A percentile compares a stretch with the other conserved stretches of the same genome.
phyloP scores from a whole-genome alignment of 2,888 invertebrate genomes.

The Hyles lineata region DNA sequence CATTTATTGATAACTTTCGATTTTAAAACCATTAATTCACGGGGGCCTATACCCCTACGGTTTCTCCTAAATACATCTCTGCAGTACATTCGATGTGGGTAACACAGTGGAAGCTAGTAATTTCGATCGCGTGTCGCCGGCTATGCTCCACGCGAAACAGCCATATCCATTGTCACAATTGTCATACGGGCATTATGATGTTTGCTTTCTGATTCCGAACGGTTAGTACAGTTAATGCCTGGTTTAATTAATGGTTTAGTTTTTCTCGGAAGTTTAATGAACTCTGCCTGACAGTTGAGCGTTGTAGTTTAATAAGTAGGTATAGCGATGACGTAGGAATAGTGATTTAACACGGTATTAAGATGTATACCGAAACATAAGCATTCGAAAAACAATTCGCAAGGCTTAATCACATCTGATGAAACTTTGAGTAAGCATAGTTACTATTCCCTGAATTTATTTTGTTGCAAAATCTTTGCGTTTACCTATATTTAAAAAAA shows the following conservation, averaged over 20 bases:
- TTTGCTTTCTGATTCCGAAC: constrained; percentile 18
- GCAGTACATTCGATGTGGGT: neutral
- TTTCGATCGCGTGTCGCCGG: constrained; percentile 32
- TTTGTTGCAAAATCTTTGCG: no score
- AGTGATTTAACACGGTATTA: no score
- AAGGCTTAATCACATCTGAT: no score
- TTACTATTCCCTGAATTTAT: no score
- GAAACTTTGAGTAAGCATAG: no score
- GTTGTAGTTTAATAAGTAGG: neutral
- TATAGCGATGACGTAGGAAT: no score
- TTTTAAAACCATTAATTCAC: neutral
- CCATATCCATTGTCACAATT: constrained; percentile 27
- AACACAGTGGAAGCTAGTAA: constrained; percentile 37
- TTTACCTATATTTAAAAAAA: no score
- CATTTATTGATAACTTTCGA: no score
- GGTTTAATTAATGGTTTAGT: constrained; percentile 1
- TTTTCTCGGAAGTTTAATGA: constrained; percentile 8
- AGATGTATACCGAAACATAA: no score
- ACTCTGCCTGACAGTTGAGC: neutral
- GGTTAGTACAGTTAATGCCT: constrained; percentile 9
- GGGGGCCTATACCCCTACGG: neutral
- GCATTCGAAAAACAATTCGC: no score
- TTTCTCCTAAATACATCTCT: neutral
- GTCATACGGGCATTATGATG: constrained; percentile 21
- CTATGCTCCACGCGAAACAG: constrained; percentile 15